Evolutionary conservation across 1,140 invertebrate species (phyloP).

Genomic region (Sogatella furcifera): DNA sequence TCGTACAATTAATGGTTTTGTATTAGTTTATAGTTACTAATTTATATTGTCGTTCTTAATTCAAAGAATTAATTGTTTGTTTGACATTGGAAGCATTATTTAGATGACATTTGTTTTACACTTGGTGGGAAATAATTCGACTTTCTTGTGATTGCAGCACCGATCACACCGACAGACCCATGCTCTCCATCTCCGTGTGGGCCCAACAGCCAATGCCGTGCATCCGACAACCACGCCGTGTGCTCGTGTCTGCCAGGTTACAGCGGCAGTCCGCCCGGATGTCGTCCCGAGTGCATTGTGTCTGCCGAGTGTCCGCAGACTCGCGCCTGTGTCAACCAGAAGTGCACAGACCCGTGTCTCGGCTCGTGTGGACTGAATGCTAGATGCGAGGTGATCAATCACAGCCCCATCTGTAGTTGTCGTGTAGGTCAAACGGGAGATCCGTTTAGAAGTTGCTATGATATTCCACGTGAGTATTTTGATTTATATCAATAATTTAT

Average conservation of each 20-base stretch:
- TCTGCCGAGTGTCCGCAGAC: slow-evolving; percentile 68
- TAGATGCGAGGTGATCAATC: slow-evolving; percentile 74
- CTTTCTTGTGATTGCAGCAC: slow-evolving; percentile 15
- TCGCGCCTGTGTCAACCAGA: slow-evolving; percentile 70
- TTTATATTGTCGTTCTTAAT: too few relatives aligned
- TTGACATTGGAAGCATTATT: too few relatives aligned
- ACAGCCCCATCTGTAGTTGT: slow-evolving; percentile 75
- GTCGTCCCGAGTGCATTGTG: slow-evolving; percentile 70
- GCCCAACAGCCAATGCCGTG: slow-evolving; percentile 65
- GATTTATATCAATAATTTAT: not conserved
- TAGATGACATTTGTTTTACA: too few relatives aligned
- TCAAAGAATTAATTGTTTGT: too few relatives aligned
- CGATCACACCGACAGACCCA: slow-evolving; percentile 39
- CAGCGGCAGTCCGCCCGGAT: slow-evolving; percentile 63
- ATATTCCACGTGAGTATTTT: slow-evolving; percentile 39
- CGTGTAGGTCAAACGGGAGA: slow-evolving; percentile 68
- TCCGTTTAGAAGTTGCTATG: slow-evolving; percentile 65
- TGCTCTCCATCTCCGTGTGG: slow-evolving; percentile 67
- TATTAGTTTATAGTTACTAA: too few relatives aligned
- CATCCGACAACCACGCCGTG: slow-evolving; percentile 53
- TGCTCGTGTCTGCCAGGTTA: slow-evolving; percentile 70
- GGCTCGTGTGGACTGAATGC: slow-evolving; percentile 73
- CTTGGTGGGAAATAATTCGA: too few relatives aligned
- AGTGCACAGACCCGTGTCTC: slow-evolving; percentile 75
- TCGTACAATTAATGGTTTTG: too few relatives aligned